Base-by-base conservation (phyloP, 2,888 invertebrate species). In the Cephus spinipes region DNA sequence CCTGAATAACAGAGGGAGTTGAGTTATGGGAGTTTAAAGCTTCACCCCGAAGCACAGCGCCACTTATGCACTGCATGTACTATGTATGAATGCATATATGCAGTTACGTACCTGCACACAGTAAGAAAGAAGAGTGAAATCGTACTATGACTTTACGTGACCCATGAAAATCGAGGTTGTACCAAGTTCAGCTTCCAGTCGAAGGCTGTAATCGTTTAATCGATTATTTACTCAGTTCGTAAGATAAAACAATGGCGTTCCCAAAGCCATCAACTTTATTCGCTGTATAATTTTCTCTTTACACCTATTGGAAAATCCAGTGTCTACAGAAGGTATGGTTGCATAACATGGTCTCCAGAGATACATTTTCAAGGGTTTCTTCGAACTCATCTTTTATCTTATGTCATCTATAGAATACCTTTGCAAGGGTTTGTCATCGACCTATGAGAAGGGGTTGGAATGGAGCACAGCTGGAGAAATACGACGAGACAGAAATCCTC, bases 1-100 rank as follows among this genome's bases (percentile, higher is more conserved):
- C 79, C 78, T 77, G 86, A 89, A 88, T 87, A 87, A 88, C 86
- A 87, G 85, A 88, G 86, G 84, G 83, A 84, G 82, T 88, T 84
- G 89, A 90, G 84, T 89, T 90, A 90, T 89, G 86, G 85, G 79
- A 83, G 84, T 78, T 81, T 81, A 74, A 74, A 82, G 79, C 71
- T 82, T 83, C 82, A 83, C 83, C 82, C 82, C 82, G 32, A 6
- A 55, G 55, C 55, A 55, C 23, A 55, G 55, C 55, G 23, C 23
- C 71, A 71, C 71, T 71, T 71, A 71, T 71, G 71, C 23, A 55
- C 55, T 55, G 23, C 55, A 55, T 55, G 9, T 23, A 55, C 55
- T 9, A 55, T 55, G 23, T 55, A 55, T 15, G 55, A 55, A 55
- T 55, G 9, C 55, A 55, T 55, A 55, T 55, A 55, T 55, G 55